Evolutionary conservation across 2,797 vertebrate species (phyloP).

Genomic region (Darevskia nairensis): DNA sequence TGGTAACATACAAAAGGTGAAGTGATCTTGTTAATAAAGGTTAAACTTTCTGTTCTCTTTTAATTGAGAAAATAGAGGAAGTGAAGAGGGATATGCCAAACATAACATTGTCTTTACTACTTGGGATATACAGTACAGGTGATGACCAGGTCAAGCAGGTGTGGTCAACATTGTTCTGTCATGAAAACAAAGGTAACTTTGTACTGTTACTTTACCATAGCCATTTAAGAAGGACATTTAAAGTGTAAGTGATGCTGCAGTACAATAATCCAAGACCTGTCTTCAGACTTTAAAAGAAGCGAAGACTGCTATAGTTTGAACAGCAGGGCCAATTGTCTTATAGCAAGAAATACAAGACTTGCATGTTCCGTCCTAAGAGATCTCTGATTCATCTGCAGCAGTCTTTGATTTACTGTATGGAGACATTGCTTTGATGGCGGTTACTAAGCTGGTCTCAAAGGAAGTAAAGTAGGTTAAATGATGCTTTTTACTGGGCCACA

Average conservation of each 20-base stretch:
- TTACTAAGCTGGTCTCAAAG: constrained; percentile 28
- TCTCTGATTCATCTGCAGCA: constrained; percentile 8
- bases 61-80: constrained; percentile 37
- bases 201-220: constrained; percentile 21
- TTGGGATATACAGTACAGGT: background rate
- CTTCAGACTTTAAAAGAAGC: constrained; percentile 60
- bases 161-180: constrained; percentile 5
- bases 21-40: constrained; percentile 39
- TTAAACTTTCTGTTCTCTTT: constrained; percentile 34
- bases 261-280: constrained; percentile 71
- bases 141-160: constrained; percentile 11
- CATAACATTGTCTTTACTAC: background rate
- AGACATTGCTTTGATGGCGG: constrained; percentile 29
- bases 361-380: constrained; percentile 18
- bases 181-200: background rate
- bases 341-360: constrained; percentile 19
- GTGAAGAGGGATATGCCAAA: background rate
- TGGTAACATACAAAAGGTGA: constrained; percentile 47
- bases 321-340: constrained; percentile 16
- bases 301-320: constrained; percentile 34
- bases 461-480: constrained; percentile 25
- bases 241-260: constrained; percentile 53
- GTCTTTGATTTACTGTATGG: constrained; percentile 23
- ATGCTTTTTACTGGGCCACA: constrained; percentile 28
- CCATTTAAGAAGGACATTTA: constrained; percentile 60